These are phyloP conservation scores for Lutjanus erythropterus DNA, from an alignment of 2,113 vertebrate genomes.

Conservation along the genomic window DNA sequence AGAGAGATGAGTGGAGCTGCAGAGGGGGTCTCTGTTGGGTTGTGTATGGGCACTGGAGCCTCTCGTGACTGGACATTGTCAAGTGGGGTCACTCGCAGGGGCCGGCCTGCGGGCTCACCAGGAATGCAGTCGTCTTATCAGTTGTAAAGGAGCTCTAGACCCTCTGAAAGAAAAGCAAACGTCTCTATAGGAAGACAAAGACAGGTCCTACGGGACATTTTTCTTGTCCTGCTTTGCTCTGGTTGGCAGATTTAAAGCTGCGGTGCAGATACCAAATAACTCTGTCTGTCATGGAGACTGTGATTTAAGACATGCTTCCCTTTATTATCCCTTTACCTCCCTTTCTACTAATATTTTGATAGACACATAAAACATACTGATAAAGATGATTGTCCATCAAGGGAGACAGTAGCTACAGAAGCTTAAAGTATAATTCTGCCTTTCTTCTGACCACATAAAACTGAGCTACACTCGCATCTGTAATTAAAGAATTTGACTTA, in stretches of 20 bases:
- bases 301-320: conserved; percentile 66
- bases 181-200: conserved; percentile 54
- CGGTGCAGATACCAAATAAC: conserved; percentile 53
- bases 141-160: conserved; percentile 64
- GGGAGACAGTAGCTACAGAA: conserved; percentile 46
- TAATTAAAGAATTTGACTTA: not conserved
- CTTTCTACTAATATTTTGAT: conserved; percentile 58
- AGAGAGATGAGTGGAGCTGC: conserved; percentile 43
- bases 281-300: conserved; percentile 52
- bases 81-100: conserved; percentile 79
- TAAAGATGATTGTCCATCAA: conserved; percentile 19
- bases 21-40: conserved; percentile 29
- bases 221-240: conserved; percentile 40
- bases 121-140: conserved; percentile 85
- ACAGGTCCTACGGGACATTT: conserved; percentile 32
- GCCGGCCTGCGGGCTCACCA: conserved; percentile 60
- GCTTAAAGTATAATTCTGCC: not conserved
- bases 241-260: conserved; percentile 78
- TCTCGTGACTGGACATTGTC: conserved; percentile 82
- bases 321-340: conserved; percentile 54
- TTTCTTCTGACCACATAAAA: not conserved
- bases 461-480: not conserved
- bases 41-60: conserved; percentile 56
- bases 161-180: conserved; percentile 72
- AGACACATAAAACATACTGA: conserved; percentile 33